Conservation (phyloP, 2,888 invertebrate species). For the Synergus gifuensis region DNA sequence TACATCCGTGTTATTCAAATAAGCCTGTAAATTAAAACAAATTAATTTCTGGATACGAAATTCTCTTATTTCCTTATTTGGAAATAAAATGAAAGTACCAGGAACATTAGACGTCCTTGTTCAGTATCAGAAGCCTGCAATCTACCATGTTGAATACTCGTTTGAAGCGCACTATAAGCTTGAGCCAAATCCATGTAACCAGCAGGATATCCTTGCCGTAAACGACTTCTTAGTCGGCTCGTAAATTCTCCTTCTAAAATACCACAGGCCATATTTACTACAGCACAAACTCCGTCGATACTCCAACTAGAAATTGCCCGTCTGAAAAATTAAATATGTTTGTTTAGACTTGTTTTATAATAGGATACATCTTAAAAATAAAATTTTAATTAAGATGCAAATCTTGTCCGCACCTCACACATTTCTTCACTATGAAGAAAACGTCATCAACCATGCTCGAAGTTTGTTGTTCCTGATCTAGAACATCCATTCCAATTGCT, state of each 20-base stretch:
- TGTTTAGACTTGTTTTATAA: no score
- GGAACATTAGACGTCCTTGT: constrained; percentile 86
- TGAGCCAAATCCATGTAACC: constrained; percentile 88
- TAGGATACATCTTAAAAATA: constrained; percentile 11
- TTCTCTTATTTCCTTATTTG: not conserved
- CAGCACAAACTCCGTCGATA: constrained; percentile 97
- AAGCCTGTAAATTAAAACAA: constrained; percentile 80
- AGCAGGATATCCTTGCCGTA: constrained; percentile 89
- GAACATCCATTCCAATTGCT: constrained; percentile 89
- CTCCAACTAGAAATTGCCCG: constrained; percentile 94
- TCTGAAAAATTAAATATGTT: constrained; percentile 77
- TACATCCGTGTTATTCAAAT: constrained; percentile 93
- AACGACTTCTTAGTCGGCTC: constrained; percentile 84
- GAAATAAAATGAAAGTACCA: constrained; percentile 79
- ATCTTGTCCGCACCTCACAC: constrained; percentile 84
- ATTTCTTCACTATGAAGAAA: constrained; percentile 97
- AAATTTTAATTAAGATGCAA: constrained; percentile 4
- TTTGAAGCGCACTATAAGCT: constrained; percentile 90
- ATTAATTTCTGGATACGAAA: not conserved
- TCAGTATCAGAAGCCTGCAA: constrained; percentile 89
- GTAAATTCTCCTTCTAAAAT: constrained; percentile 92
- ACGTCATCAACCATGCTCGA: constrained; percentile 98
- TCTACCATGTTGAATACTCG: constrained; percentile 88
- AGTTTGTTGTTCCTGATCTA: constrained; percentile 86
- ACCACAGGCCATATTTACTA: constrained; percentile 94